Conservation (phyloP, 2,797 vertebrate species). For the Urocyon cinereoargenteus region DNA sequence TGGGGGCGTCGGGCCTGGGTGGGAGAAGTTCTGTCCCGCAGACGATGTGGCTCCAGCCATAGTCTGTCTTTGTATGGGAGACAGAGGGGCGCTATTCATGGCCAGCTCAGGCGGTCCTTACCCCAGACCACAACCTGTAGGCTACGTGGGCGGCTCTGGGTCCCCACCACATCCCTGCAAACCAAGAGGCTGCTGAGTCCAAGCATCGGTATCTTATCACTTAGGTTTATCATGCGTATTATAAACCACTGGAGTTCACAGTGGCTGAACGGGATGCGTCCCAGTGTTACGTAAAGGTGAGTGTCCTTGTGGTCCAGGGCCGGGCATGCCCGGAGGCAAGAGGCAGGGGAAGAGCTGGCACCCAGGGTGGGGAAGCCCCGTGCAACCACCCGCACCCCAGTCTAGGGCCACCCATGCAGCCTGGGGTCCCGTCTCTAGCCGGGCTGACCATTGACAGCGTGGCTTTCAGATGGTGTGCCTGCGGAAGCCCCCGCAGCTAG, state of each 20-base stretch:
- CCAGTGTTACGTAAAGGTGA: conserved; percentile 97
- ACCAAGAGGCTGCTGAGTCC: not conserved
- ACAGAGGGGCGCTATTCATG: not conserved
- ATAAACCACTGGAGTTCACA: conserved; percentile 96
- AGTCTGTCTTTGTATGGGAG: not conserved
- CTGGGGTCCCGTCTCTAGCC: not conserved
- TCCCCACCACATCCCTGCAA: not conserved
- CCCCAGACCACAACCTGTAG: not conserved
- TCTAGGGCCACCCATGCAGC: not conserved
- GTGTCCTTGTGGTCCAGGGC: not conserved
- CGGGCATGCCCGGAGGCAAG: not conserved
- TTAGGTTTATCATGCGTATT: conserved; percentile 97
- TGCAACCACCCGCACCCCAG: accelerated
- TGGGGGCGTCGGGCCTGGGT: not conserved
- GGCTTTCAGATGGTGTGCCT: conserved; percentile 94
- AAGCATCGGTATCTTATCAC: not conserved
- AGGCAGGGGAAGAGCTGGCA: not conserved
- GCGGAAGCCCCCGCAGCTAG: conserved; percentile 89
- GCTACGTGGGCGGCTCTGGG: not conserved
- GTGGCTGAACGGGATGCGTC: conserved; percentile 92
- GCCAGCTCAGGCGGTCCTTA: not conserved
- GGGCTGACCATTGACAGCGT: conserved; percentile 4
- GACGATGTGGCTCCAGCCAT: not conserved
- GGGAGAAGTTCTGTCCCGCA: not conserved
- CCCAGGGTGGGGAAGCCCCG: not conserved